phyloP scores from a whole-genome alignment of 2,113 vertebrate species.

The Picathartes gymnocephalus region DNA sequence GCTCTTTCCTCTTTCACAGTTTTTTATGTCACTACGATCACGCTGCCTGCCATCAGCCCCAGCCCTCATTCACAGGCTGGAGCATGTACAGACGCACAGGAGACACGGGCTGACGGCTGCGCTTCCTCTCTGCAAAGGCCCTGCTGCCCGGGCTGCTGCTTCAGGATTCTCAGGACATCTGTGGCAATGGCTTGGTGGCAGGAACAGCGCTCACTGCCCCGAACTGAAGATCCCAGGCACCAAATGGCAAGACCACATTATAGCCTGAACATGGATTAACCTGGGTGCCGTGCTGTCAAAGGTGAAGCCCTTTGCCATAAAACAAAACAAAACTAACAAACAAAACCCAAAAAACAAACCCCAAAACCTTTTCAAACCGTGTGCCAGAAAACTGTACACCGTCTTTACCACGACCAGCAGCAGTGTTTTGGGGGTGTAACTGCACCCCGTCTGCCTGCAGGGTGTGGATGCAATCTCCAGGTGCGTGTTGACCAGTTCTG shows the following conservation, averaged over 20 bases:
- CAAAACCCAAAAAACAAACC: no score
- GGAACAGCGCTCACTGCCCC: neutral
- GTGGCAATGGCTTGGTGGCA: neutral
- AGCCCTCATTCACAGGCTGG: neutral
- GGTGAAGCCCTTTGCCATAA: neutral
- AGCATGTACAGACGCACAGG: rapidly evolving
- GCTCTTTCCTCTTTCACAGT: neutral
- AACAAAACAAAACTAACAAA: neutral
- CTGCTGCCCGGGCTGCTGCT: rapidly evolving
- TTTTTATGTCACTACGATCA: neutral
- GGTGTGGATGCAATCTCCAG: neutral
- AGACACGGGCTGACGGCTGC: neutral
- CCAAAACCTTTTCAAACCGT: neutral
- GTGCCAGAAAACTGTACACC: neutral
- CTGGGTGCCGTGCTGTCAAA: neutral
- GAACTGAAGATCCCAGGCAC: neutral
- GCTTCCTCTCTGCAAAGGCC: neutral
- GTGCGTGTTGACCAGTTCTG: neutral
- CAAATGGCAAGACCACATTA: neutral
- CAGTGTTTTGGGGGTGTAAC: neutral
- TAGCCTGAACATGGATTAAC: neutral
- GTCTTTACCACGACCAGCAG: rapidly evolving
- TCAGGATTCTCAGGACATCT: neutral
- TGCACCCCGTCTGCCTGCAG: neutral
- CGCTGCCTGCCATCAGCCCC: neutral